Conservation (phyloP, 2,113 vertebrate genomes). For the Chinchilla lanigera region DNA sequence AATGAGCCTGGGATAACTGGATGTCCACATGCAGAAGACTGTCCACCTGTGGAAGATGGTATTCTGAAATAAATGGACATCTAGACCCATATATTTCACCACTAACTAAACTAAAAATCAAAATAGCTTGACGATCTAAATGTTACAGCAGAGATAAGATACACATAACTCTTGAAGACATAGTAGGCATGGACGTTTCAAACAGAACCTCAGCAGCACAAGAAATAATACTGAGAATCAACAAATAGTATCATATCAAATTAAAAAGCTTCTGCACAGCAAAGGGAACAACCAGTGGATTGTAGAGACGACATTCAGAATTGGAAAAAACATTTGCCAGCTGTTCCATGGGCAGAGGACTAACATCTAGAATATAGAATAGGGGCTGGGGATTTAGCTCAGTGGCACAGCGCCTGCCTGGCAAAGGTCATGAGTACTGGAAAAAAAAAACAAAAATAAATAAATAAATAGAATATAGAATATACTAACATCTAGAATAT, state of each 20-base stretch:
- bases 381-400: too few species aligned
- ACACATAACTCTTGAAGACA: not conserved
- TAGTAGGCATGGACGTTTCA: not conserved
- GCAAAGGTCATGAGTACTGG: too few species aligned
- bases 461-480: not conserved
- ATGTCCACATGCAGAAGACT: not conserved
- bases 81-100: not conserved
- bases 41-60: not conserved
- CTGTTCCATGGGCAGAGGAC: not conserved
- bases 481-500: not conserved
- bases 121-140: not conserved
- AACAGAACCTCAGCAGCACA: not conserved
- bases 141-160: not conserved
- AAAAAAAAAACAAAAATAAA: too few species aligned
- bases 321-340: not conserved
- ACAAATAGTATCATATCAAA: not conserved
- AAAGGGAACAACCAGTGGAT: not conserved
- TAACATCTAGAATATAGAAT: not conserved
- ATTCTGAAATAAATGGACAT: not conserved
- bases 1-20: not conserved
- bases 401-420: too few species aligned
- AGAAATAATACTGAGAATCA: not conserved
- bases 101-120: not conserved
- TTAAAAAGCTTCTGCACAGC: not conserved
- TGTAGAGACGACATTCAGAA: not conserved